Percentiles rank a stretch among this genome's conserved stretches.
These are phyloP conservation scores for Adela reaumurella DNA, from an alignment of 2,888 invertebrate species.

Conservation along the genomic window DNA sequence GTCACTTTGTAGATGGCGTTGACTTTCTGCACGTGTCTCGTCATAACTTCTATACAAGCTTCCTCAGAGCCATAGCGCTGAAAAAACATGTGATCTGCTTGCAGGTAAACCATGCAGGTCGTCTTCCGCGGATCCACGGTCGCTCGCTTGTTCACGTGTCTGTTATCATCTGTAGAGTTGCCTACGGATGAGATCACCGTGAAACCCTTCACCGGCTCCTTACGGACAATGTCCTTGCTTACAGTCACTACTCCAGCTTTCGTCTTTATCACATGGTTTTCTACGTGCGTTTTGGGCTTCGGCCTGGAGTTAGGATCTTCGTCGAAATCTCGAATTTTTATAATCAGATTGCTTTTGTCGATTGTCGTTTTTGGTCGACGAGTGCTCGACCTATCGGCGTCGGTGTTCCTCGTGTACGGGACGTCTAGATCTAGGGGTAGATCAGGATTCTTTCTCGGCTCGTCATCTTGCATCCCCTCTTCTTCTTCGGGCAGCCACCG, in stretches of 20 bases:
- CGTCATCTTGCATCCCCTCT: slow-evolving; percentile 57
- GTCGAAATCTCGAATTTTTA: slow-evolving; percentile 39
- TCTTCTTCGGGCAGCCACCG: slow-evolving; percentile 69
- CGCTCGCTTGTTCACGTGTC: slow-evolving; percentile 64
- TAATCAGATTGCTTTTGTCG: slow-evolving; percentile 51
- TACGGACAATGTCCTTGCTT: slow-evolving; percentile 61
- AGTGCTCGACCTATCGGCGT: slow-evolving; percentile 47
- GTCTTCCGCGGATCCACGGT: slow-evolving; percentile 83
- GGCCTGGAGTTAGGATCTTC: slow-evolving; percentile 54
- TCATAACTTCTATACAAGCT: slow-evolving; percentile 93
- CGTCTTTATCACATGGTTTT: slow-evolving; percentile 57
- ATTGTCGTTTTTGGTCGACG: slow-evolving; percentile 51
- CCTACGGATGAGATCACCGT: slow-evolving; percentile 32
- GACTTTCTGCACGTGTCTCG: slow-evolving; percentile 89
- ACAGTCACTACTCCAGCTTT: slow-evolving; percentile 63
- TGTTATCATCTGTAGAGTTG: slow-evolving; percentile 50
- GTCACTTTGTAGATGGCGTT: slow-evolving; percentile 85
- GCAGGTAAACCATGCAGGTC: slow-evolving; percentile 92
- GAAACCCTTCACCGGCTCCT: slow-evolving; percentile 44
- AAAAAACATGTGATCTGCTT: slow-evolving; percentile 95
- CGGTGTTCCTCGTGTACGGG: slow-evolving; percentile 61
- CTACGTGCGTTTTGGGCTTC: slow-evolving; percentile 65
- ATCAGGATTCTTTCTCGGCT: slow-evolving; percentile 61
- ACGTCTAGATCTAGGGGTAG: slow-evolving; percentile 63
- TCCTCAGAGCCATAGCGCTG: slow-evolving; percentile 92